Base-by-base conservation (phyloP, 2,113 vertebrate species). In the Sapayoa aenigma region DNA sequence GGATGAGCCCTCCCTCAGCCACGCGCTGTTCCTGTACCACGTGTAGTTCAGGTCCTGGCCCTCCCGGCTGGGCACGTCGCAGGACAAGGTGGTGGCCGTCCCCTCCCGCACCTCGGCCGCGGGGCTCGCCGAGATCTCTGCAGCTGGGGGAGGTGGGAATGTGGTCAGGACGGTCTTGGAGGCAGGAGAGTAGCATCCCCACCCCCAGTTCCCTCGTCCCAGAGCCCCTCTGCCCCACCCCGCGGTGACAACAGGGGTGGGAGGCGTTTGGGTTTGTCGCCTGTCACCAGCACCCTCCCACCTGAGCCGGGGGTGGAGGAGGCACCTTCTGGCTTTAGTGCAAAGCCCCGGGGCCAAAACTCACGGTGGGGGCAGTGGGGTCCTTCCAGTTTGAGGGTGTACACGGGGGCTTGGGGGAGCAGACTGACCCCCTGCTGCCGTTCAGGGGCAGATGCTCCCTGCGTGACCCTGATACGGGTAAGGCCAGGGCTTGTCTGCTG, bases 21-120 rank as follows among this genome's bases (percentile, higher is more conserved):
- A 95, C 5, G 44, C 24, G 0, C 94, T 28, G 90, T 98, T 98
- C 96, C 94, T 97, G 94, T 90, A 98, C 98, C 98, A 98, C 35
- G 83, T 91, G 96, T 97, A 98, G 84, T 2, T 93, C 42, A 98
- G 92, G 15, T 96, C 85, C 6, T 92, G 87, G 21, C 46, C 66
- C 3, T 93, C 96, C 84, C 52, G 65, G 5, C 87, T 96, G 2
- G 98, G 98, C 2, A 95, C 68, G 0, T 80, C 58, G 5, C 98
- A 98, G 50, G 93, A 76, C 96, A 98, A 25, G 1, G 95, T 96
- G 87, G 97, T 92, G 1, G 69, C 78, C 12, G 93, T 94, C 18
- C 97, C 98, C 92, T 98, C 98, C 27, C 0, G 85, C 50, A 98
- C 53, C 56, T 82, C 37, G 5, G 96, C 80, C 0, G 90, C 58